Evolutionary conservation across 2,797 vertebrate genomes (phyloP).

Genomic region (Chelon labrosus): DNA sequence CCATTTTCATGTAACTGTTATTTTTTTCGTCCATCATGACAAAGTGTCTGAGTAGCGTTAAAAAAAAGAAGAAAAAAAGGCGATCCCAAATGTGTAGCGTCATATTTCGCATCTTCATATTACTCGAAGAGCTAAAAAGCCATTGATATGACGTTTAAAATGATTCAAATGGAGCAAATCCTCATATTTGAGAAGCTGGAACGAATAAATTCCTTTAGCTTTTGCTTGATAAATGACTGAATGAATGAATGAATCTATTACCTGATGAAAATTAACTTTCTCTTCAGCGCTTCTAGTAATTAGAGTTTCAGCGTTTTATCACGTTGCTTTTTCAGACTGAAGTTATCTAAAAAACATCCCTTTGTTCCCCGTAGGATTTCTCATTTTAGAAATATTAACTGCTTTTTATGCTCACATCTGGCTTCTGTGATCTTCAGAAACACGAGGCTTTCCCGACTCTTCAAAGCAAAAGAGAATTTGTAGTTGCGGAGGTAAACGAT

Average conservation of each 20-base stretch:
- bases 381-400: not conserved
- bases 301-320: not conserved
- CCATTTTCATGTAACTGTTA: too few relatives aligned
- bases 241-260: not conserved
- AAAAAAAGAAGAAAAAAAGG: too few relatives aligned
- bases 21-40: too few relatives aligned
- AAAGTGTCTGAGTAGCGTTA: too few relatives aligned
- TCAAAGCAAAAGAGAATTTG: not conserved
- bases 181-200: not conserved
- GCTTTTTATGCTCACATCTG: not conserved
- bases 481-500: not conserved
- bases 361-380: not conserved
- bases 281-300: not conserved
- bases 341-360: not conserved
- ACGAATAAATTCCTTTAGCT: not conserved
- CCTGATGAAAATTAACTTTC: not conserved
- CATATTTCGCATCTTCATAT: too few relatives aligned
- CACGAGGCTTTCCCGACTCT: not conserved
- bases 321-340: not conserved
- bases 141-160: too few relatives aligned
- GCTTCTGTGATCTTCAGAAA: slow-evolving; percentile 2
- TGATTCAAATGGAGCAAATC: not conserved
- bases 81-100: too few relatives aligned
- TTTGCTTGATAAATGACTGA: not conserved
- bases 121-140: too few relatives aligned